Base-by-base conservation (phyloP, 2,113 vertebrate genomes). In the Pollachius pollachius region DNA sequence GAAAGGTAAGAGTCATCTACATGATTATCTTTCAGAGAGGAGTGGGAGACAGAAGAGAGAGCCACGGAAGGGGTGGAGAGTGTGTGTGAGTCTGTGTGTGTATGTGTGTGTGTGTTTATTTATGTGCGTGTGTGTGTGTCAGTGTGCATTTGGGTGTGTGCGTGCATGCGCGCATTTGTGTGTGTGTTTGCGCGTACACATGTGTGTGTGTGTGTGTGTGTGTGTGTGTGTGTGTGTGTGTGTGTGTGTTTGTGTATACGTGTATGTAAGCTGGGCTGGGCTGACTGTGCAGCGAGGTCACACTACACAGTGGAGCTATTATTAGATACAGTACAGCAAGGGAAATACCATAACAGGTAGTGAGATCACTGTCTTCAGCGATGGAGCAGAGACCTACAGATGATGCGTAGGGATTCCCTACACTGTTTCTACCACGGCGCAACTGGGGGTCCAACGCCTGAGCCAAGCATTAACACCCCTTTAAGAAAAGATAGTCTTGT, bases 1-100 rank as follows among this genome's bases (percentile, higher is more conserved):
- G 21, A 72, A 72, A 48, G 62, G 19, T 57, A 67, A 57, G 62
- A 79, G 17, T 66, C 71, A 70, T 81, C 77, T 79, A 75, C 64
- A 77, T 73, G 30, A 85, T 79, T 76, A 76, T 70, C 41, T 52
- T 71, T 65, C 23, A 37, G 62, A 70, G 27, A 77, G 15, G 64
- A 70, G 76, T 71, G 68, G 67, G 64, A 68, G 71, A 71, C 59
- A 68, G 65, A 25, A 56, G 69, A 70, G 61, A 48, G 27, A 69
- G 72, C 23, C 21, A 54, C 12, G 41, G 69, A 18, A 71, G 69
- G 48, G 61, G 60, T 58, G 64, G 54, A 27, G 52, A 54, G 19
- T 34, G 30, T 5, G 30, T 5, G 3, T 34, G 3, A 1, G 30
- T 34, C 4, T 30, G 30, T 34, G 30, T 34, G 4, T 34, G 30